Evolutionary conservation across 2,113 vertebrate species (phyloP), one percentile per base, ranked within the genome.

Genomic region (Brachypodius melanocephalos): DNA sequence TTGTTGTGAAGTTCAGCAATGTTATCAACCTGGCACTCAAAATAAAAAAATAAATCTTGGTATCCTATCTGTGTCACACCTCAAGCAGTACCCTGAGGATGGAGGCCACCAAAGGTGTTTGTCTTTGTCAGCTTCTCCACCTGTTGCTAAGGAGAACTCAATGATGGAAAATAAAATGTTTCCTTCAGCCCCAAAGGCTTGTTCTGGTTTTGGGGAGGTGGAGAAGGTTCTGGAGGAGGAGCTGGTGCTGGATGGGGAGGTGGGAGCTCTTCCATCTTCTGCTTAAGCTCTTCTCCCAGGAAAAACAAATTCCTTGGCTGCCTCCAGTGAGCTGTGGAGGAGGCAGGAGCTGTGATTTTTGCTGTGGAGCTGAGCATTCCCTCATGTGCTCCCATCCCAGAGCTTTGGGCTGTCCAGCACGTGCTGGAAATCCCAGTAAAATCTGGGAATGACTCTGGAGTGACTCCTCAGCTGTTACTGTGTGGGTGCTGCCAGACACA

Each of bases 321-420:
- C 14, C 40, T 17, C 7, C 26, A 5, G 48, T 7, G 34, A 2
- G 12, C 32, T 8, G 6, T 17, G 34, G 19, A 26, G 42, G 42
- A 74, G 17, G 32, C n/a, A 80, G 67, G 31, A 51, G 38, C 45
- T 65, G 62, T 0, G 22, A 8, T 4, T 12, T 36, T 14, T 11
- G 21, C 29, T 57, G 5, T 1, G 28, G 17, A 52, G 28, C 29
- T 34, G 38, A 76, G 14, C 7, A 1, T 26, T 40, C 9, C 42
- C 51, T 21, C 0, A 0, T 22, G 24, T 31, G 2, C 16, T 51
- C 20, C 40, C 9, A 19, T 31, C 75, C 26, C 1, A 2, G 31
- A 3, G n/a, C 28, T 45, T 31, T 24, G n/a, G 38, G 25, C 38
- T 66, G 11, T 5, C 61, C 32, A 17, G 8, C 0, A 17, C 1